Evolutionary conservation across 1,140 invertebrate genomes (phyloP).

Genomic region (Eriosoma lanigerum): DNA sequence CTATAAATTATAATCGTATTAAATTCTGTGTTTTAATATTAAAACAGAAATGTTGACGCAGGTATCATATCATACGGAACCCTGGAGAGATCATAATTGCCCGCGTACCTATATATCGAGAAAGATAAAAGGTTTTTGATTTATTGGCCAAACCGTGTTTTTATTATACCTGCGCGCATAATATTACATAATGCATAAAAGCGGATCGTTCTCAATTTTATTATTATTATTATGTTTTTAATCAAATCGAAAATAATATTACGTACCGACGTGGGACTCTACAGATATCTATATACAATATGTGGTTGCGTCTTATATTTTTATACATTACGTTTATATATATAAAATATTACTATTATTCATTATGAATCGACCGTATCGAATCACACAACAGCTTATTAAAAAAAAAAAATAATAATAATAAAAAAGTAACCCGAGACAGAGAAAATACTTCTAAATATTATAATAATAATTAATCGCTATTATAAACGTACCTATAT

Average conservation of each 20-base stretch:
- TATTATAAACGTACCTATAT: neutral
- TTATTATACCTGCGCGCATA: slow-evolving; percentile 27
- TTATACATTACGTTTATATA: neutral
- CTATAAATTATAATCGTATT: slow-evolving; percentile 51
- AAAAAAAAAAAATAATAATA: neutral
- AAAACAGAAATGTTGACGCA: slow-evolving; percentile 44
- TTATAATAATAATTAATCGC: slow-evolving; percentile 18
- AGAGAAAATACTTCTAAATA: neutral
- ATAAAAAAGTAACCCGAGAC: too few species aligned
- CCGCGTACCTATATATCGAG: slow-evolving; percentile 20
- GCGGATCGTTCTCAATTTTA: slow-evolving; percentile 29
- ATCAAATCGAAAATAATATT: slow-evolving; percentile 42
- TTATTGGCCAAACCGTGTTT: slow-evolving; percentile 42
- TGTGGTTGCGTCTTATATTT: too few species aligned
- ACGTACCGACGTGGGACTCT: neutral
- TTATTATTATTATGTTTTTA: slow-evolving; percentile 44
- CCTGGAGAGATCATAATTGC: slow-evolving; percentile 48
- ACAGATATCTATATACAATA: neutral
- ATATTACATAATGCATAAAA: slow-evolving; percentile 33
- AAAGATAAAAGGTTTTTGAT: slow-evolving; percentile 51
- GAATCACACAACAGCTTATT: slow-evolving; percentile 1
- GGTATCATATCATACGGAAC: slow-evolving; percentile 40
- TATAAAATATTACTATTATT: neutral
- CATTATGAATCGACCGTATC: slow-evolving; percentile 8
- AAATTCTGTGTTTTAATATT: slow-evolving; percentile 35